phyloP scores from a whole-genome alignment of 2,888 invertebrate species.

The Thyatira batis region DNA sequence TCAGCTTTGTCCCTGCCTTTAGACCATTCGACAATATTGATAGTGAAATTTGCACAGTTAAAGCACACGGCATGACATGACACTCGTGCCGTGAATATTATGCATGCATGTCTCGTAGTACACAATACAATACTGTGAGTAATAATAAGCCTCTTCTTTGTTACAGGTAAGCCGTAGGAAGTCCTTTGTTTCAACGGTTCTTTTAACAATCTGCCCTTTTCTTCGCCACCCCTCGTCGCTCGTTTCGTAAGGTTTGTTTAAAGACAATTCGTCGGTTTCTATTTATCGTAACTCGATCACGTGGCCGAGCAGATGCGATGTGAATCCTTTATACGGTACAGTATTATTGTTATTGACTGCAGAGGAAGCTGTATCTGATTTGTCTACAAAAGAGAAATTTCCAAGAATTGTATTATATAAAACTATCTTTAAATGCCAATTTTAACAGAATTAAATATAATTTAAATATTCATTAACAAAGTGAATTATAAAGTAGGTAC shows the following conservation, averaged over 20 bases:
- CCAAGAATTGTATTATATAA: background rate
- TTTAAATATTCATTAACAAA: no score
- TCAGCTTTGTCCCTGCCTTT: background rate
- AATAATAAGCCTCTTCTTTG: constrained; percentile 54
- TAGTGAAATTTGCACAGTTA: background rate
- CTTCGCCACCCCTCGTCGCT: constrained; percentile 16
- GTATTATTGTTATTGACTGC: background rate
- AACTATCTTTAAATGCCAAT: background rate
- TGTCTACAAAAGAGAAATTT: background rate
- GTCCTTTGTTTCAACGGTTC: constrained; percentile 42
- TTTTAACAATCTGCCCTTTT: constrained; percentile 21
- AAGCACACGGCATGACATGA: background rate
- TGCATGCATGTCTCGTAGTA: constrained; percentile 26
- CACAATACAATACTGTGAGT: constrained; percentile 36
- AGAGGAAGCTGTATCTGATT: background rate
- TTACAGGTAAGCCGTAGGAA: constrained; percentile 68
- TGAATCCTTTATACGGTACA: constrained; percentile 4
- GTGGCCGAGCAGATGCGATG: constrained; percentile 24
- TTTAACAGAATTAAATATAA: no score
- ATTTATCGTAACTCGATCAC: constrained; percentile 24
- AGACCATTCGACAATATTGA: background rate
- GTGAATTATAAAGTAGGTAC: no score
- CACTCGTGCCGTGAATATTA: background rate
- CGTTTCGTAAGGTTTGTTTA: constrained; percentile 12
- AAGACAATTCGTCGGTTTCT: constrained; percentile 8